phyloP scores from a whole-genome alignment of 2,113 vertebrate species.

The Pitta sordida region DNA sequence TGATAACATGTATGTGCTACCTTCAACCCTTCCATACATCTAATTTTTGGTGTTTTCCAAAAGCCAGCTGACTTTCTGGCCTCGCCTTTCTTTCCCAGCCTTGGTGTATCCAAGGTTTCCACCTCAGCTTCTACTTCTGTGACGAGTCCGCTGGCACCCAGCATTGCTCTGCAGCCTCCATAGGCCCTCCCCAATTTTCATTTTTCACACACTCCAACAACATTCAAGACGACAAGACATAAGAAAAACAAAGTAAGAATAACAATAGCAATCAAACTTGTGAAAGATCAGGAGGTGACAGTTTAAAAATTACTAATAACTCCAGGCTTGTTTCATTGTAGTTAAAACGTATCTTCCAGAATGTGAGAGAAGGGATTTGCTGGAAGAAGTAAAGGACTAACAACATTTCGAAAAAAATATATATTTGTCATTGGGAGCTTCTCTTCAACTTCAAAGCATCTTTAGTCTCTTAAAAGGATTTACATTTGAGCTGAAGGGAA shows the following conservation, averaged over 20 bases:
- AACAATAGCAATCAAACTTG: conserved; percentile 29
- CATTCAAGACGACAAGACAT: not conserved
- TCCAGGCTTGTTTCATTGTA: not conserved
- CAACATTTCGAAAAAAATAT: not conserved
- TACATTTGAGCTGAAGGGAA: conserved; percentile 64
- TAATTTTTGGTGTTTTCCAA: not conserved
- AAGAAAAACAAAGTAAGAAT: conserved; percentile 18
- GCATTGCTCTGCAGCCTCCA: not conserved
- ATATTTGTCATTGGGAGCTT: conserved; percentile 33
- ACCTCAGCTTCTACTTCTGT: not conserved
- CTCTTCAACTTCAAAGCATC: conserved; percentile 44
- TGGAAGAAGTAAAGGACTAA: not conserved
- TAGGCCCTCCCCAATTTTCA: not conserved
- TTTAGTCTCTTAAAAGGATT: conserved; percentile 67
- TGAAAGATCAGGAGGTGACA: not conserved
- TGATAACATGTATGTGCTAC: not conserved
- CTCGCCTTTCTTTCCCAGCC: not conserved
- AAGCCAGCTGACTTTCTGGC: not conserved
- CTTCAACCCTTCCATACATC: not conserved
- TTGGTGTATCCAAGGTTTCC: not conserved
- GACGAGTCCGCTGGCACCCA: not conserved
- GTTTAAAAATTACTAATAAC: not conserved
- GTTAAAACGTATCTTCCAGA: not conserved
- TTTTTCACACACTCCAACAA: not conserved
- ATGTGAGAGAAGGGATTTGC: not conserved